Conservation (phyloP, 2,113 vertebrate genomes). For the Mystacornis crossleyi region DNA sequence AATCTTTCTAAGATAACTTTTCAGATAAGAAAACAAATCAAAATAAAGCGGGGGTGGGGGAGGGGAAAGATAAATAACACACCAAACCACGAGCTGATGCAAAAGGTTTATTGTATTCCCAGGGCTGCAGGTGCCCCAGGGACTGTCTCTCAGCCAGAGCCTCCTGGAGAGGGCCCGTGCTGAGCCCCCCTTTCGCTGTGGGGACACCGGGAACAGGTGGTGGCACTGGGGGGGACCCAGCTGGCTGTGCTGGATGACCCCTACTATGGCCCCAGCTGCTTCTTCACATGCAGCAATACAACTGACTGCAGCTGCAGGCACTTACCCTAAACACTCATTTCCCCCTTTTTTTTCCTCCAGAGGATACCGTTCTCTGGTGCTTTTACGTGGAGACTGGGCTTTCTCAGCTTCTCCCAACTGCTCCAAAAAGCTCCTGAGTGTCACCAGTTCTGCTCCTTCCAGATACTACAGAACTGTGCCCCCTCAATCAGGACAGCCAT, state of each 20-base stretch:
- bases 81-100: fast-evolving
- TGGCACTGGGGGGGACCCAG: neutral
- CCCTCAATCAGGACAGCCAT: fast-evolving
- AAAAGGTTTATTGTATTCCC: neutral
- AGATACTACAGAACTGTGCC: neutral
- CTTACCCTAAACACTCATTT: neutral
- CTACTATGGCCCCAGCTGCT: neutral
- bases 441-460: neutral
- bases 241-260: neutral
- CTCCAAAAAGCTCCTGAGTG: neutral
- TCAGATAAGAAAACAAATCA: neutral
- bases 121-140: neutral
- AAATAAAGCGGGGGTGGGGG: fast-evolving
- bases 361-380: fast-evolving
- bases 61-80: neutral
- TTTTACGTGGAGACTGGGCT: neutral
- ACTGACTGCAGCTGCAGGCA: neutral
- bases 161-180: neutral
- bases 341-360: fast-evolving
- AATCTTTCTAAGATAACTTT: neutral
- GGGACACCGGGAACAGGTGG: neutral
- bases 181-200: neutral
- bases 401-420: neutral
- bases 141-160: neutral
- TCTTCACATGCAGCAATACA: neutral